Percentiles rank a stretch among this genome's conserved stretches.
These are phyloP conservation scores for Sarcoramphus papa DNA, from an alignment of 2,797 vertebrate species.

Conservation along the genomic window DNA sequence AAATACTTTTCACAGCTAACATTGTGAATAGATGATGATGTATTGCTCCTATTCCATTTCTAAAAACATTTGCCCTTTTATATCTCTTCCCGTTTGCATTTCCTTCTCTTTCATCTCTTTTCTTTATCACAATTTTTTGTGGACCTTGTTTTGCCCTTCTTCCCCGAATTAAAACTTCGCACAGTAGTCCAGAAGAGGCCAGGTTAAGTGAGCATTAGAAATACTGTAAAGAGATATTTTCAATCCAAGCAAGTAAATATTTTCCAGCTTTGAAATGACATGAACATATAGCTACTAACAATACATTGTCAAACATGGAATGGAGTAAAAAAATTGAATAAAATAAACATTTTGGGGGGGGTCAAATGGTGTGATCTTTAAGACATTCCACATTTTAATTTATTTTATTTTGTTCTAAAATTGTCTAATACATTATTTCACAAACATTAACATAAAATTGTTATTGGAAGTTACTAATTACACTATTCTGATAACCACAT, in stretches of 20 bases:
- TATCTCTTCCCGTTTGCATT: not conserved
- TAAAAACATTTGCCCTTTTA: not conserved
- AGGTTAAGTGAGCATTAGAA: not conserved
- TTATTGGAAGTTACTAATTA: constrained; percentile 7
- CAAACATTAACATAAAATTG: not conserved
- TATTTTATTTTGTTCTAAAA: not conserved
- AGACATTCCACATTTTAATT: not conserved
- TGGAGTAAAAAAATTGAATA: not conserved
- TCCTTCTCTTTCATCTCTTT: not conserved
- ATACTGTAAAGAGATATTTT: not conserved
- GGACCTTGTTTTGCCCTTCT: not conserved
- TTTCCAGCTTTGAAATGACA: not conserved
- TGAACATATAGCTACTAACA: not conserved
- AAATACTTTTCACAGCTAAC: not conserved
- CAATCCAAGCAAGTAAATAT: not conserved
- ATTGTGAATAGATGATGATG: not conserved
- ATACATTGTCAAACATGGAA: not conserved
- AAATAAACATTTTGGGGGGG: not conserved
- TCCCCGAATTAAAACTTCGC: not conserved
- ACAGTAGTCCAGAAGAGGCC: not conserved
- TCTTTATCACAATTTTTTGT: not conserved
- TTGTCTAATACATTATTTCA: not conserved
- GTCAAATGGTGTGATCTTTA: not conserved
- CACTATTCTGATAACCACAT: not conserved
- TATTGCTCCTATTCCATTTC: not conserved